These are phyloP conservation scores for Anseranas semipalmata DNA, from an alignment of 2,113 vertebrate species.

Conservation along the genomic window DNA sequence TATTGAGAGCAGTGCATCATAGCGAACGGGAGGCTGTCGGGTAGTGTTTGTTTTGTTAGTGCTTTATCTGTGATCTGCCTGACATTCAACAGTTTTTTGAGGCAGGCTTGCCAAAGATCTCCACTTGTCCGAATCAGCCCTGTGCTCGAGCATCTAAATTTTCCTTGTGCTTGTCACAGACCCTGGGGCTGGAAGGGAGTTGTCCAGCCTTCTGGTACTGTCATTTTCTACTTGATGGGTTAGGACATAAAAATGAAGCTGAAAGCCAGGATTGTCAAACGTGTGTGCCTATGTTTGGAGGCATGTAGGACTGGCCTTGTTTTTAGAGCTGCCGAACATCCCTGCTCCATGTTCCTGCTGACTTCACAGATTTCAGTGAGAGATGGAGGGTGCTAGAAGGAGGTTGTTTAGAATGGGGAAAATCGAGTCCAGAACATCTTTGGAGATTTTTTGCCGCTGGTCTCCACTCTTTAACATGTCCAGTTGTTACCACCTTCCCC, in stretches of 20 bases:
- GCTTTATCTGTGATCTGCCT: neutral
- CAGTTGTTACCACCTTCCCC: neutral
- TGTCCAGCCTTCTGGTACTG: neutral
- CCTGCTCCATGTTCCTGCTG: neutral
- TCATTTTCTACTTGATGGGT: conserved; percentile 26
- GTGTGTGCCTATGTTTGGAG: neutral
- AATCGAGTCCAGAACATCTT: neutral
- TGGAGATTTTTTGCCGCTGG: neutral
- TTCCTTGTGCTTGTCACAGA: neutral
- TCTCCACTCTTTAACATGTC: neutral
- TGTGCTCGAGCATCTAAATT: neutral
- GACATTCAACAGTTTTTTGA: neutral
- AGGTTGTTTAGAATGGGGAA: neutral
- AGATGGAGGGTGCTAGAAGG: conserved; percentile 31
- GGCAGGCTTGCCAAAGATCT: neutral
- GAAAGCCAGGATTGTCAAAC: conserved; percentile 33
- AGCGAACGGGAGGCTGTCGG: neutral
- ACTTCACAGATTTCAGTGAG: conserved; percentile 60
- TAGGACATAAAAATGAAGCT: conserved; percentile 21
- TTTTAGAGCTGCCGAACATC: neutral
- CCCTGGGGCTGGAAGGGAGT: neutral
- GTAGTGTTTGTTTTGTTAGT: neutral
- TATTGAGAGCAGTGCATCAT: neutral
- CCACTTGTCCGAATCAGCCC: neutral
- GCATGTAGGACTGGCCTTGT: conserved; percentile 13